phyloP scores from a whole-genome alignment of 1,140 invertebrate species.

The Tetragnatha versicolor region DNA sequence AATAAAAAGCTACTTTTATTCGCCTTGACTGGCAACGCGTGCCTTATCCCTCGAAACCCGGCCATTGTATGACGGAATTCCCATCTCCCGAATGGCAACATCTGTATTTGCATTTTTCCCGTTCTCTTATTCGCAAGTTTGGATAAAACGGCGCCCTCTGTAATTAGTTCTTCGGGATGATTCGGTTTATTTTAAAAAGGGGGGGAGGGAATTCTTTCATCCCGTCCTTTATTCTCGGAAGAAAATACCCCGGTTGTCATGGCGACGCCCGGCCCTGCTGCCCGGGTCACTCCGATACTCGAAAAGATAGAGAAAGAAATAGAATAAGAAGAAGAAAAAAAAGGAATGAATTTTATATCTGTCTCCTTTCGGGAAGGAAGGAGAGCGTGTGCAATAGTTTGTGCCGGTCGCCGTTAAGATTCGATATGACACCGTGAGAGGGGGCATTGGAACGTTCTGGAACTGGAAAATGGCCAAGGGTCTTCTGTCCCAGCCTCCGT shows the following conservation, averaged over 20 bases:
- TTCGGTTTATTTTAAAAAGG: conserved; percentile 11
- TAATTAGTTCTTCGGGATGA: conserved; percentile 15
- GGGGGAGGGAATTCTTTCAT: not conserved
- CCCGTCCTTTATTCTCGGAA: not conserved
- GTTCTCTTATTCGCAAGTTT: not conserved
- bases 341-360: conserved; percentile 10
- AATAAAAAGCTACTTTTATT: too few species aligned
- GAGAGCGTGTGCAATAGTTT: conserved; percentile 4
- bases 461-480: conserved; percentile 25
- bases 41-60: too few species aligned
- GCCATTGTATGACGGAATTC: too few species aligned
- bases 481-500: not conserved
- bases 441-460: not conserved
- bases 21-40: too few species aligned
- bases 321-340: not conserved
- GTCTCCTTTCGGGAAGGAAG: not conserved
- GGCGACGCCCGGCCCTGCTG: not conserved
- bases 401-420: conserved; percentile 4
- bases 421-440: conserved; percentile 3
- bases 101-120: not conserved
- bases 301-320: not conserved
- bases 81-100: not conserved
- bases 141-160: not conserved
- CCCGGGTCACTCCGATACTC: conserved; percentile 5
- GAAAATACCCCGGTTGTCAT: not conserved